These are phyloP conservation scores for Rhinichthys klamathensis DNA, from an alignment of 2,113 vertebrate genomes.

Conservation along the genomic window DNA sequence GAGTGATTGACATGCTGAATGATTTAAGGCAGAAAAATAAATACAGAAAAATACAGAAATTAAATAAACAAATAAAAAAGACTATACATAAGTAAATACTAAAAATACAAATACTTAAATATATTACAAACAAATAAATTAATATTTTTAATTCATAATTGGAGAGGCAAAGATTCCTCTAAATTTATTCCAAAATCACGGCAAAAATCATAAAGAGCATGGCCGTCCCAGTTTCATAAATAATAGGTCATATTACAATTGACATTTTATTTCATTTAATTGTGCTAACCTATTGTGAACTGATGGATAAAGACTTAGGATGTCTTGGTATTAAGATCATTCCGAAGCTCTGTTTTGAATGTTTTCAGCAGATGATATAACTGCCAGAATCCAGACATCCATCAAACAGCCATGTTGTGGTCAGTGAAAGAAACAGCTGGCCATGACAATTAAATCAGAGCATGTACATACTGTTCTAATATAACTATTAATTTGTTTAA, in stretches of 20 bases:
- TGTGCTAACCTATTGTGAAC: background rate
- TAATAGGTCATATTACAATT: background rate
- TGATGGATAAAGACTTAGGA: background rate
- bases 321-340: background rate
- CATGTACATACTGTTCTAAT: background rate
- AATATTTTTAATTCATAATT: background rate
- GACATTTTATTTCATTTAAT: background rate
- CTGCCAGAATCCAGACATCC: slow-evolving; percentile 5
- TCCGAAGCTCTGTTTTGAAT: background rate
- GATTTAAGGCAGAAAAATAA: background rate
- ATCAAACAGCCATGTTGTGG: slow-evolving; percentile 4
- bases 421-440: slow-evolving; percentile 52
- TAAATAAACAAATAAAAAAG: too few species aligned
- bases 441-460: background rate
- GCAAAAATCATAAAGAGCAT: background rate
- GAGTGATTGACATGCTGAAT: background rate
- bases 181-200: background rate
- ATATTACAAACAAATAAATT: background rate
- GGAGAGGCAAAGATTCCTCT: background rate
- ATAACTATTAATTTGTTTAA: background rate
- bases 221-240: background rate
- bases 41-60: background rate
- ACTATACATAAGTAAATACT: too few species aligned
- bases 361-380: slow-evolving; percentile 3
- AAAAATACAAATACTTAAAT: background rate